These are phyloP conservation scores for Sebastolobus altivelis DNA, from an alignment of 2,797 vertebrate genomes.

Conservation along the genomic window DNA sequence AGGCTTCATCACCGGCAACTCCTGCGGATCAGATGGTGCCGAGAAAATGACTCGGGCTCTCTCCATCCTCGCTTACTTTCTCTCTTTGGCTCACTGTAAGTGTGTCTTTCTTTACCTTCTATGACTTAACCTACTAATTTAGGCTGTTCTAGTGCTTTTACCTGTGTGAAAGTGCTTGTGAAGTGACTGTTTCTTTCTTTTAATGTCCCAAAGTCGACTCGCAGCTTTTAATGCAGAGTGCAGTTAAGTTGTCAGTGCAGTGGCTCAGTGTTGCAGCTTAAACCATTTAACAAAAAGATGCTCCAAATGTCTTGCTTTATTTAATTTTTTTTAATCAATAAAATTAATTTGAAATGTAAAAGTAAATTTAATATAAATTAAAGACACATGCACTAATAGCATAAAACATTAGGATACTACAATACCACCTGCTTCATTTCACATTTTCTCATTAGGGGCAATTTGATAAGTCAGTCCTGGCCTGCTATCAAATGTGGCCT, in stretches of 20 bases:
- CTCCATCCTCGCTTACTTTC: slow-evolving; percentile 73
- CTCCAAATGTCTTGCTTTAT: background rate
- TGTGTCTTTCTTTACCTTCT: slow-evolving; percentile 43
- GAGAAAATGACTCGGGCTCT: slow-evolving; percentile 79
- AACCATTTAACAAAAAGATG: background rate
- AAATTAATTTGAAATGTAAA: background rate
- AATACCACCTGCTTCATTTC: background rate
- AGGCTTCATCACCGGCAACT: slow-evolving; percentile 49
- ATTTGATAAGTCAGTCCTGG: slow-evolving; percentile 26
- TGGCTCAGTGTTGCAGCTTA: background rate
- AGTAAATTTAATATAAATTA: background rate
- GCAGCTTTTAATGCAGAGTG: background rate
- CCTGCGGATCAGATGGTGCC: slow-evolving; percentile 66
- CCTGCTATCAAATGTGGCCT: slow-evolving; percentile 24
- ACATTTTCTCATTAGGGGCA: background rate
- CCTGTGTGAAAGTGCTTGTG: background rate
- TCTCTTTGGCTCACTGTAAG: slow-evolving; percentile 82
- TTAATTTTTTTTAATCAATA: background rate
- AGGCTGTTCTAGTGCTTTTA: background rate
- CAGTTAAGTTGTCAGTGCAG: background rate
- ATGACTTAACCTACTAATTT: background rate
- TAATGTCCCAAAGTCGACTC: background rate
- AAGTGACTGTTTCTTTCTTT: background rate
- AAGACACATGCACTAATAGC: background rate
- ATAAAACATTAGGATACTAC: background rate